Conservation (phyloP, 2,888 invertebrate genomes). For the Dromius quadrimaculatus region DNA sequence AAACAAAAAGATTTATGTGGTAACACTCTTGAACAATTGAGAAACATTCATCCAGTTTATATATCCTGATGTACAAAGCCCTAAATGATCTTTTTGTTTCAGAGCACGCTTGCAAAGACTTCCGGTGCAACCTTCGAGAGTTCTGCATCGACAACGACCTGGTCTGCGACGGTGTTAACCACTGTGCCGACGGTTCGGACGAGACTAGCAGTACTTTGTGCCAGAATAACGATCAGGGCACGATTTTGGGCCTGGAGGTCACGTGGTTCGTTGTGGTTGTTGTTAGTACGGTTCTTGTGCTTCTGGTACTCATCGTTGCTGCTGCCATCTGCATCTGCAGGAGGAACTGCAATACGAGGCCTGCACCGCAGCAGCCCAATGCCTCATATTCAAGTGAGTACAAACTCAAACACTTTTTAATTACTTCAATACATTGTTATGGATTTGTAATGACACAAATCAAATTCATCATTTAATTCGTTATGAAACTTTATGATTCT, state of each 20-base stretch:
- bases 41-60: too few species aligned
- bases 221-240: constrained; percentile 80
- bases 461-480: neutral
- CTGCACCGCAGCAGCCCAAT: constrained; percentile 68
- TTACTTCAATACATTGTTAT: neutral
- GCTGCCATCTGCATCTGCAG: constrained; percentile 83
- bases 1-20: too few species aligned
- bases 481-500: too few species aligned
- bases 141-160: constrained; percentile 94
- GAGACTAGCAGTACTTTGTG: constrained; percentile 88
- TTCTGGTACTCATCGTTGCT: constrained; percentile 77
- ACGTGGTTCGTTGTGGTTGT: constrained; percentile 82
- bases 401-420: neutral
- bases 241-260: constrained; percentile 79
- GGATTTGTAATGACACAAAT: neutral
- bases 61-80: too few species aligned
- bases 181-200: constrained; percentile 94
- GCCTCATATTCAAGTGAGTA: constrained; percentile 67
- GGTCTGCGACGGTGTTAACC: constrained; percentile 92
- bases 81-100: too few species aligned
- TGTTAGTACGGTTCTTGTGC: constrained; percentile 77
- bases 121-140: constrained; percentile 86
- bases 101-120: constrained; percentile 92
- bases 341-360: constrained; percentile 69
- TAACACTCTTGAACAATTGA: too few species aligned